Evolutionary conservation across 2,888 invertebrate genomes (phyloP), one percentile per base, ranked within the genome.

Genomic region (Trachelus iudaicus): DNA sequence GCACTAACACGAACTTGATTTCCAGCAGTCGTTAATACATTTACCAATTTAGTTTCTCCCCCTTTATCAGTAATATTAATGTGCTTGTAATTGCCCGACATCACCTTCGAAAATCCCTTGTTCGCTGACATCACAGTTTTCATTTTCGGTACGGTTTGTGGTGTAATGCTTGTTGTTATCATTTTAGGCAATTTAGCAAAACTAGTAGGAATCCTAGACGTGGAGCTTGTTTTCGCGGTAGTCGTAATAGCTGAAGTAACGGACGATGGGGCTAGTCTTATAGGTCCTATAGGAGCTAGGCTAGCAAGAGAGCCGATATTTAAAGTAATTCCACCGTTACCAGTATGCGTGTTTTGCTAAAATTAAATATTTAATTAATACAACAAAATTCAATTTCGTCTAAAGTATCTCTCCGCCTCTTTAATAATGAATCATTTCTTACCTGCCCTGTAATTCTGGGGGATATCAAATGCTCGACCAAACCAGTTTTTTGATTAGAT

Each of bases 291-390:
- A 1, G 92, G 91, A 13, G 91, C 89, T 71, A 92, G 79, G 83
- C 92, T 92, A 3, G 92, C 92, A 73, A 92, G 81, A 1, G 92
- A 91, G 23, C 92, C 92, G 56, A 92, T 91, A 77, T 92, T 92
- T 31, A 92, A 84, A 0, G 92, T 92, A 75, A 92, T 91, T n/a
- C 92, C 91, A 34, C 89, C 88, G 56, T 87, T 86, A 4, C 85
- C 83, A 73, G 88, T 82, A 77, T 74, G 85, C 1, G 86, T 76
- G 37, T 74, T 74, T 30, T 33, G 74, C 37, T 74, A 35, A 34
- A 35, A 74, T 74, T 12, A 75, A 56, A 73, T 56, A 73, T 73
- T 76, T 77, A 73, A 56, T 37, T 75, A 79, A 33, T 30, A 31
- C 31, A 30, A 76, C 0, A 76, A 1, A 69, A 76, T 69, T 15